Evolutionary conservation across 2,888 invertebrate genomes (phyloP).

Genomic region (Euzophera pinguis): DNA sequence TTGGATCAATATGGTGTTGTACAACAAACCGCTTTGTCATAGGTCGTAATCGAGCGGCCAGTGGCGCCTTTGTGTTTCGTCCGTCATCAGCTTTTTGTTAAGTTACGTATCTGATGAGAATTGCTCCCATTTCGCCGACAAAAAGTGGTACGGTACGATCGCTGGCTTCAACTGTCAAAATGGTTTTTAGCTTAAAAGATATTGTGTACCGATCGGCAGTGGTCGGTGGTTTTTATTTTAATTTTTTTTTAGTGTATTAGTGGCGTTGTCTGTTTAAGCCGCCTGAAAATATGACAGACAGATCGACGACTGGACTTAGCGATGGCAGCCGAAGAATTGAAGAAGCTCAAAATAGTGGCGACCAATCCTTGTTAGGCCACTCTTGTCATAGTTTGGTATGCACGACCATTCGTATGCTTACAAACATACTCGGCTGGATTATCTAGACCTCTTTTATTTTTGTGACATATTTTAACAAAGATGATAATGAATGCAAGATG

Average conservation of each 20-base stretch:
- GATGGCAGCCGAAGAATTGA: too few species aligned
- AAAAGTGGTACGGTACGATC: slow-evolving; percentile 16
- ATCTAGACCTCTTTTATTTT: too few species aligned
- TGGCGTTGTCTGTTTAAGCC: too few species aligned
- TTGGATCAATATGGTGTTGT: slow-evolving; percentile 79
- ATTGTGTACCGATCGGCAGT: background rate
- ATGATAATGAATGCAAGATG: too few species aligned
- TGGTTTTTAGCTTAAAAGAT: slow-evolving; percentile 7
- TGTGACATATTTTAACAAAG: too few species aligned
- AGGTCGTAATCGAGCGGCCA: slow-evolving; percentile 76
- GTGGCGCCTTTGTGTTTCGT: slow-evolving; percentile 70
- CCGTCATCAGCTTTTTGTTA: slow-evolving; percentile 73
- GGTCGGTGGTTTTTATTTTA: background rate
- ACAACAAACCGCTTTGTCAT: slow-evolving; percentile 76
- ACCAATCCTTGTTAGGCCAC: too few species aligned
- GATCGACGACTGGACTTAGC: too few species aligned
- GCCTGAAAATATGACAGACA: too few species aligned
- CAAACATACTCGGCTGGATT: too few species aligned
- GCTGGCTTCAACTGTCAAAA: slow-evolving; percentile 16
- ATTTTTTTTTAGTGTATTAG: background rate
- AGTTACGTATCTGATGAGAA: slow-evolving; percentile 77
- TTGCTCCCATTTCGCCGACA: slow-evolving; percentile 35
- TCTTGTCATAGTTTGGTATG: too few species aligned
- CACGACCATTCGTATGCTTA: too few species aligned
- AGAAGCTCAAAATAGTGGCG: too few species aligned